Base-by-base conservation (phyloP, 2,888 invertebrate species). In the Thymelicus sylvestris region DNA sequence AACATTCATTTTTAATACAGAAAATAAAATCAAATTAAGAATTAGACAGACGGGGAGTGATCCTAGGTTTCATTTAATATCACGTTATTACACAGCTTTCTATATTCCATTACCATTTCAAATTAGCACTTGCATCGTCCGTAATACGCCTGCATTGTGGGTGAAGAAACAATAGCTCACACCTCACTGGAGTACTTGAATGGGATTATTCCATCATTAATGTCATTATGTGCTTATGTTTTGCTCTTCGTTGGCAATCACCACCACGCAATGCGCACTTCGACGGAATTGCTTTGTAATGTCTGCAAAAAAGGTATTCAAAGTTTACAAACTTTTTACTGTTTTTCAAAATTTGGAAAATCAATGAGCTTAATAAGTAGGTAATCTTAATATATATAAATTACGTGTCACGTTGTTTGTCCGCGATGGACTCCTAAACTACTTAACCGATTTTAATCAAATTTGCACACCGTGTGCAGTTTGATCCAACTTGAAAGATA, bases 141-240 rank as follows among this genome's bases (percentile, higher is more conserved):
- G 69, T 59, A 55, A 64, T 69, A 69, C 47, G 24, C 64, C 50
- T 60, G 70, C 64, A 60, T 69, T 69, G 65, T 70, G 65, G 41
- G 63, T 62, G 50, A 50, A 12, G 70, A 65, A 70, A 70, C 70
- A 70, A 70, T 70, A 65, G 70, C 39, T 48, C 60, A 65, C 70
- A 50, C 60, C 44, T 68, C 19, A 8, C 48, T 6, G 69, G 48
- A 64, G 59, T 64, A 19, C 48, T 50, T 69, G 65, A 60, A 60
- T 15, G 52, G 52, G 65, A 50, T 70, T 65, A 60, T 60, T 50
- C 64, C 50, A 60, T 60, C 48, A 70, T 70, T 70, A 65, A 60
- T 41, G 65, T 65, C 48, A 69, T 69, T 69, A 63, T 69, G 61
- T 41, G 41, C 55, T 68, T 67, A 13, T 50, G 70, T 70, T 70